phyloP scores from a whole-genome alignment of 2,797 vertebrate species.

The Paedocypris micromegethes region DNA sequence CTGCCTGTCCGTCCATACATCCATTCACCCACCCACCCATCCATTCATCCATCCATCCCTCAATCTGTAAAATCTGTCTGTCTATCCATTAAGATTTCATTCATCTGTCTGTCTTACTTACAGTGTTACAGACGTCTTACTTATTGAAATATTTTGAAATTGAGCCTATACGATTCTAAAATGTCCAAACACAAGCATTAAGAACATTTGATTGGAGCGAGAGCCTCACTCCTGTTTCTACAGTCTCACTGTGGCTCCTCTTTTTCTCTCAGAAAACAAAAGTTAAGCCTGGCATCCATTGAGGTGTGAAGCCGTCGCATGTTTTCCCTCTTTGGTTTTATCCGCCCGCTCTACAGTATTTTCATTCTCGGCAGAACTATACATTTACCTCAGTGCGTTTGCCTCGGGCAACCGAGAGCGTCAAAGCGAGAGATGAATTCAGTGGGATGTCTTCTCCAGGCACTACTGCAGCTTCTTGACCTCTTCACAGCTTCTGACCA shows the following conservation, averaged over 20 bases:
- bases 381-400: slow-evolving; percentile 31
- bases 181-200: too few species aligned
- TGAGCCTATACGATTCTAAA: too few species aligned
- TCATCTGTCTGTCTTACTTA: too few species aligned
- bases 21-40: too few species aligned
- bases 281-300: slow-evolving; percentile 26
- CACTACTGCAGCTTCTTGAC: not conserved
- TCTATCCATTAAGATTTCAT: too few species aligned
- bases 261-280: not conserved
- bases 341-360: slow-evolving; percentile 20
- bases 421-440: slow-evolving; percentile 20
- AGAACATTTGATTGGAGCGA: too few species aligned
- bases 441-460: slow-evolving; percentile 16
- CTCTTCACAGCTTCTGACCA: slow-evolving; percentile 3
- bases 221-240: not conserved
- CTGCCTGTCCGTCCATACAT: too few species aligned
- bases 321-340: slow-evolving; percentile 25
- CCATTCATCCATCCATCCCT: too few species aligned
- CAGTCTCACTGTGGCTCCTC: not conserved
- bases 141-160: too few species aligned
- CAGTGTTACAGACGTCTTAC: too few species aligned
- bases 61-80: too few species aligned
- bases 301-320: slow-evolving; percentile 25
- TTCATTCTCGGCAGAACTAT: slow-evolving; percentile 20
- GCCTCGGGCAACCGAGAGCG: slow-evolving; percentile 22